Percentiles rank a stretch among this genome's conserved stretches.
Conservation (phyloP, 2,797 vertebrate genomes). For the Psittacula echo region DNA sequence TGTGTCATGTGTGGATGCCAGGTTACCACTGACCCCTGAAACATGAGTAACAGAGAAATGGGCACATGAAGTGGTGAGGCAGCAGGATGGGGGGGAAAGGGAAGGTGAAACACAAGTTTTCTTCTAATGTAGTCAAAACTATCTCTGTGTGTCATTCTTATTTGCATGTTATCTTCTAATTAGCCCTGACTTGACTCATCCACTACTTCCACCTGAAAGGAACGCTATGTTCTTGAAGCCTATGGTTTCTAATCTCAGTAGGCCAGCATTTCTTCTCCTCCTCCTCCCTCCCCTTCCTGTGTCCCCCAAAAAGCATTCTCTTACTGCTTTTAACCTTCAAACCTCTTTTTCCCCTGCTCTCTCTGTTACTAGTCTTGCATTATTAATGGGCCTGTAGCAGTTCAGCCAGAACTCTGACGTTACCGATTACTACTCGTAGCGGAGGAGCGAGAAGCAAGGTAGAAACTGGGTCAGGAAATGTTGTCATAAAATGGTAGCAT, state of each 20-base stretch:
- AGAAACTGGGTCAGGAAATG: conserved; percentile 50
- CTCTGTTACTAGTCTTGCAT: conserved; percentile 66
- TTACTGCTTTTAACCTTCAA: conserved; percentile 77
- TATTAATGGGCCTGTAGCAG: conserved; percentile 70
- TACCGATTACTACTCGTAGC: conserved; percentile 66
- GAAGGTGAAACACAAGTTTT: conserved; percentile 6
- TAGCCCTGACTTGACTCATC: conserved; percentile 4
- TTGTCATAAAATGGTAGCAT: neutral
- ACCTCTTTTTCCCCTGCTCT: conserved; percentile 13
- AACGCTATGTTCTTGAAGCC: conserved; percentile 6
- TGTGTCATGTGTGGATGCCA: neutral
- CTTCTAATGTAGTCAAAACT: conserved; percentile 23
- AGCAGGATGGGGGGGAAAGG: neutral
- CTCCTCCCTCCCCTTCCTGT: neutral
- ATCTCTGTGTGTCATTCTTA: conserved; percentile 19
- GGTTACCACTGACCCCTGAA: neutral
- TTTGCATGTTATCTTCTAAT: conserved; percentile 48
- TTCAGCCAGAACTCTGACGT: conserved; percentile 64
- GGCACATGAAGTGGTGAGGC: neutral
- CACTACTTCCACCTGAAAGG: conserved; percentile 45
- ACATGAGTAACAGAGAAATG: neutral
- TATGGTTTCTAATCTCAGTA: conserved; percentile 19
- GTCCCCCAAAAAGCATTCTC: conserved; percentile 20
- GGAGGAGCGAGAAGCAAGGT: conserved; percentile 33
- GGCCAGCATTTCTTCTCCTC: neutral